Conservation (phyloP, 2,888 invertebrate species). For the Salticus scenicus region DNA sequence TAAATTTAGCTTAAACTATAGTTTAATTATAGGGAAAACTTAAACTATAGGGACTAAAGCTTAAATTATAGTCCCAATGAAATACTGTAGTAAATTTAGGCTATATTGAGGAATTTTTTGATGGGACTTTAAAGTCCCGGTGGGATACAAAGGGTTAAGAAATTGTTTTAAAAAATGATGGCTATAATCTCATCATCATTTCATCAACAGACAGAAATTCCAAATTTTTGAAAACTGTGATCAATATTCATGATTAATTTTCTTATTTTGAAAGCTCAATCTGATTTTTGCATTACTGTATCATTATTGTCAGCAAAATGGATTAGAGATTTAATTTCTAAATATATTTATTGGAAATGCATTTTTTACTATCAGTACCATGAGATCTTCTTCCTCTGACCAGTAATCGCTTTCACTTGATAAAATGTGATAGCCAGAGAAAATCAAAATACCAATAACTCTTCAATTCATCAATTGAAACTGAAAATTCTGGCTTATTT, state of each 20-base stretch:
- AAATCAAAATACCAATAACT: constrained; percentile 13
- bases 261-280: not conserved
- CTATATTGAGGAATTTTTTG: too few species aligned
- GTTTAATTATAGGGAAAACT: too few species aligned
- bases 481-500: constrained; percentile 15
- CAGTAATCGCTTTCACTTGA: constrained; percentile 26
- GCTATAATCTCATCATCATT: constrained; percentile 17
- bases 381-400: constrained; percentile 14
- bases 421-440: constrained; percentile 27
- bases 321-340: not conserved
- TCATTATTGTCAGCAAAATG: not conserved
- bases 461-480: constrained; percentile 11
- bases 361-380: not conserved
- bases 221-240: constrained; percentile 2
- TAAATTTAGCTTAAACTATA: too few species aligned
- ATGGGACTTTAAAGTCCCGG: too few species aligned
- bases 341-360: constrained; percentile 18
- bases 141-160: too few species aligned
- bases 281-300: not conserved
- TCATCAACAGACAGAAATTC: constrained; percentile 20
- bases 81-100: too few species aligned
- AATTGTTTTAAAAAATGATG: constrained; percentile 19
- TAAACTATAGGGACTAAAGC: too few species aligned
- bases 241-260: not conserved
- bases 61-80: too few species aligned